These are phyloP conservation scores for Oncorhynchus kisutch DNA, from an alignment of 2,113 vertebrate genomes.

Conservation along the genomic window DNA sequence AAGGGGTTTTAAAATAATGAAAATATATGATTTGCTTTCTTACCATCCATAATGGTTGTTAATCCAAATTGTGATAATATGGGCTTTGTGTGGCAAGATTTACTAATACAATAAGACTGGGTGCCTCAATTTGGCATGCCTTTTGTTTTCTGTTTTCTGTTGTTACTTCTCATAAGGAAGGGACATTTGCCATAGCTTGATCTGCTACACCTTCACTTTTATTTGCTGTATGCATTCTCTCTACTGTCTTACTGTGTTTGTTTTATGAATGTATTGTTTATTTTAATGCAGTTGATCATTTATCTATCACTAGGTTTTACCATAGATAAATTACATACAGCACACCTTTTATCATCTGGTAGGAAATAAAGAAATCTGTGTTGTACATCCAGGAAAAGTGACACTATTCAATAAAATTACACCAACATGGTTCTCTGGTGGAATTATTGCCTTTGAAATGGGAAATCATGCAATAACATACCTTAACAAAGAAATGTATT, in stretches of 20 bases:
- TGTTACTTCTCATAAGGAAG: no score
- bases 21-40: neutral
- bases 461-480: no score
- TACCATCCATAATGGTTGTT: neutral
- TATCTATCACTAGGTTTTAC: neutral
- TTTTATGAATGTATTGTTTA: neutral
- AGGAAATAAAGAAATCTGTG: no score
- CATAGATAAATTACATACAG: no score
- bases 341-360: no score
- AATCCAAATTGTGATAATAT: neutral
- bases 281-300: neutral
- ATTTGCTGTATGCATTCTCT: neutral
- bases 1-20: neutral
- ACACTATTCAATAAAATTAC: no score
- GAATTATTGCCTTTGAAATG: no score
- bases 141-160: neutral
- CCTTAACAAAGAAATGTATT: no score
- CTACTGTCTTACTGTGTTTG: neutral
- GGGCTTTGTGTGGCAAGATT: neutral
- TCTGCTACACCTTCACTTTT: no score
- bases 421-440: no score
- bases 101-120: neutral
- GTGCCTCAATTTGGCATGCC: neutral
- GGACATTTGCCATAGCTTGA: no score
- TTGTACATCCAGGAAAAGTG: no score